Evolutionary conservation across 2,888 invertebrate genomes (phyloP).

Genomic region (Julus scanicus): DNA sequence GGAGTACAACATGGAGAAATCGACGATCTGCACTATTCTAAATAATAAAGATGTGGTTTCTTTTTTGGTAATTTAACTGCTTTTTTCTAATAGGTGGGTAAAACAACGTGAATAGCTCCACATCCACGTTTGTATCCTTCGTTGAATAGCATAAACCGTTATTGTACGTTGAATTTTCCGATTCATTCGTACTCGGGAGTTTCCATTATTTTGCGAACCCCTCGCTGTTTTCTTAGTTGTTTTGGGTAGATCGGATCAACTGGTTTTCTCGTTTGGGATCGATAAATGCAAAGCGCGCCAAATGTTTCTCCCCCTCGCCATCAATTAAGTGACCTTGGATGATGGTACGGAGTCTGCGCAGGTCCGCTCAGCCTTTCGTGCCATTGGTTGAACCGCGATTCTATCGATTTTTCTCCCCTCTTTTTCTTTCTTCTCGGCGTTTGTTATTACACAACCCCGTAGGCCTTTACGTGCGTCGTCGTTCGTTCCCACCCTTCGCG

Average conservation of each 20-base stretch:
- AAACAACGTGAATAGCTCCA: too few relatives aligned
- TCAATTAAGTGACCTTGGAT: conserved; percentile 19
- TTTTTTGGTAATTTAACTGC: too few relatives aligned
- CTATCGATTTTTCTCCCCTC: not conserved
- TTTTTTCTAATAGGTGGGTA: too few relatives aligned
- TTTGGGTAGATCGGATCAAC: not conserved
- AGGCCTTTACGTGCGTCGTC: not conserved
- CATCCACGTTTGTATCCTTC: too few relatives aligned
- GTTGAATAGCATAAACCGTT: not conserved
- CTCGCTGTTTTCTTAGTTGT: not conserved
- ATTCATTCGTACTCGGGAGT: not conserved
- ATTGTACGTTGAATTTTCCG: not conserved
- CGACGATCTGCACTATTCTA: too few relatives aligned
- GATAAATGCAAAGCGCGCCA: not conserved
- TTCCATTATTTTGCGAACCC: not conserved
- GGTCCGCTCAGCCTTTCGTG: conserved; percentile 17
- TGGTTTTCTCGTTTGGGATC: not conserved
- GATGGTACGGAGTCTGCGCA: not conserved
- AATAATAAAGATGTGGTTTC: too few relatives aligned
- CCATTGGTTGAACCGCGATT: not conserved
- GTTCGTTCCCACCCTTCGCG: conserved; percentile 26
- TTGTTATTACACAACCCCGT: not conserved
- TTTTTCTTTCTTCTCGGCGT: not conserved
- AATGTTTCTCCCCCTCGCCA: not conserved
- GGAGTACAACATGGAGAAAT: too few relatives aligned